phyloP scores from a whole-genome alignment of 2,113 vertebrate genomes.

The Notothenia coriiceps region DNA sequence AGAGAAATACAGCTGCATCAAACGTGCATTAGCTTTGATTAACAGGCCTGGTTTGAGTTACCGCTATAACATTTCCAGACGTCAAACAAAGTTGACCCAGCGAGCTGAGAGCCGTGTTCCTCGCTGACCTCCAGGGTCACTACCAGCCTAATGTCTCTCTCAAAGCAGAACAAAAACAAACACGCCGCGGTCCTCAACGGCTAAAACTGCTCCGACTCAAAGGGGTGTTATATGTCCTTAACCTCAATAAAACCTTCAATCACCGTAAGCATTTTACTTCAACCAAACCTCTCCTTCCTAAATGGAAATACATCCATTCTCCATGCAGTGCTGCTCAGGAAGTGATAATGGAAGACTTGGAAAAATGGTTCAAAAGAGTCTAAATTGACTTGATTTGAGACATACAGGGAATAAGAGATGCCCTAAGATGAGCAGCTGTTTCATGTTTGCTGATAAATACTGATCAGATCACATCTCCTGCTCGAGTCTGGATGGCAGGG shows the following conservation, averaged over 20 bases:
- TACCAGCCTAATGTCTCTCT: constrained; percentile 69
- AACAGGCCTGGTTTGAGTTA: constrained; percentile 77
- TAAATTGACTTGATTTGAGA: constrained; percentile 17
- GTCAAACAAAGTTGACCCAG: constrained; percentile 78
- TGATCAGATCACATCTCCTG: constrained; percentile 74
- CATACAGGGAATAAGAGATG: not conserved
- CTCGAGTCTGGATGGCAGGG: constrained; percentile 59
- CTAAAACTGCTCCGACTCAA: constrained; percentile 39
- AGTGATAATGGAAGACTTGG: not conserved
- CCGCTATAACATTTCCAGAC: constrained; percentile 74
- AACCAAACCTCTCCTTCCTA: constrained; percentile 7
- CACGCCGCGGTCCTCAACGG: constrained; percentile 17
- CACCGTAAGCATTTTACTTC: constrained; percentile 29
- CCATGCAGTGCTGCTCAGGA: not conserved
- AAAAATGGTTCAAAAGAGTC: constrained; percentile 14
- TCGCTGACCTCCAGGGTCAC: constrained; percentile 69
- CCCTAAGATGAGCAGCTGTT: constrained; percentile 51
- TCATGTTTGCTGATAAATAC: constrained; percentile 70
- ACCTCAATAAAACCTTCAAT: constrained; percentile 58
- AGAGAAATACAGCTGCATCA: constrained; percentile 71
- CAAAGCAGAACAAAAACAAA: constrained; percentile 78
- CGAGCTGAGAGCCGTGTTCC: constrained; percentile 68
- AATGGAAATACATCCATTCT: constrained; percentile 18
- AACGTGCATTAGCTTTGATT: constrained; percentile 74
- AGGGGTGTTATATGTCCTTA: constrained; percentile 41